Percentiles rank a stretch among this genome's conserved stretches.
These are phyloP conservation scores for Campoletis raptor DNA, from an alignment of 2,888 invertebrate genomes.

Conservation along the genomic window DNA sequence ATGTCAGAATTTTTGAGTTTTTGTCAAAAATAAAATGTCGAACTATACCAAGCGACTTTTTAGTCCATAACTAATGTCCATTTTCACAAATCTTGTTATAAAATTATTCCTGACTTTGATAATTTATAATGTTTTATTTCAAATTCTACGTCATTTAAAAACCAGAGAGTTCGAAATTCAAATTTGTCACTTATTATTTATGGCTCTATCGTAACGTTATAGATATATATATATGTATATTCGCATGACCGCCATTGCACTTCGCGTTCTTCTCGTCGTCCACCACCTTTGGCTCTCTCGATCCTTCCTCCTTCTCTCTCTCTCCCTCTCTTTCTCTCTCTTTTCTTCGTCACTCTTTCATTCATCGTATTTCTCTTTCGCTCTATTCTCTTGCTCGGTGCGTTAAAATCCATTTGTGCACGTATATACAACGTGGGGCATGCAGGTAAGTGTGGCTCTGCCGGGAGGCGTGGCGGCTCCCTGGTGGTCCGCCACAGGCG, in stretches of 20 bases:
- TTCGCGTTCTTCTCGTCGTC: constrained; percentile 54
- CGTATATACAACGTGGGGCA: constrained; percentile 69
- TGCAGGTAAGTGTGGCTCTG: constrained; percentile 76
- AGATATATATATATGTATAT: constrained; percentile 11
- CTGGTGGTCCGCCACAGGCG: constrained; percentile 81
- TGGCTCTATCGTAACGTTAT: neutral
- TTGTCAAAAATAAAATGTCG: no score
- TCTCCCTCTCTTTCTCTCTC: constrained; percentile 50
- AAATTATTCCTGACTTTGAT: no score
- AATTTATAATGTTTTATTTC: neutral
- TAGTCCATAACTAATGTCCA: no score
- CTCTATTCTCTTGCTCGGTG: constrained; percentile 63
- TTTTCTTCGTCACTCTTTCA: constrained; percentile 54
- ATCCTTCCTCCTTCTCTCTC: constrained; percentile 63
- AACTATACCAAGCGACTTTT: no score
- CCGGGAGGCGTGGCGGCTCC: constrained; percentile 82
- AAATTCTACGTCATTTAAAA: neutral
- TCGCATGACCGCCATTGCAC: constrained; percentile 69
- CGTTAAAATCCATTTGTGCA: constrained; percentile 76
- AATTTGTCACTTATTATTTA: neutral
- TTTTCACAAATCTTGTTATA: no score
- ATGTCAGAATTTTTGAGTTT: no score
- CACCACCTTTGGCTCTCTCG: constrained; percentile 52
- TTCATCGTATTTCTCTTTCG: constrained; percentile 45
- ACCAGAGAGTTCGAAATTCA: neutral